Evolutionary conservation across 1,140 invertebrate genomes (phyloP), one percentile per base, ranked within the genome.

Genomic region (Melitaea cinxia): DNA sequence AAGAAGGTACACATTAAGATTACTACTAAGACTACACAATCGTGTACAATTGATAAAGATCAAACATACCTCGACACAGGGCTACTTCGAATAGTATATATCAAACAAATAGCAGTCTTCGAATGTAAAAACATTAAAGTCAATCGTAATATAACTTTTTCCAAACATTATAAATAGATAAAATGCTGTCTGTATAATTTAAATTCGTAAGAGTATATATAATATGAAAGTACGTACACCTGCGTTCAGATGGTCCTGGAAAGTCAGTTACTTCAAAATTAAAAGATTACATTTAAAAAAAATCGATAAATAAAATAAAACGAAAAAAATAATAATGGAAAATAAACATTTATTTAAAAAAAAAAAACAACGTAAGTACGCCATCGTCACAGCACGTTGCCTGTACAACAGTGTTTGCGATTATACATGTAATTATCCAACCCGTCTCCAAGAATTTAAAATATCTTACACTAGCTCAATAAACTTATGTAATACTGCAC

Each of bases 291-390:
- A 64, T 42, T 39, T 26, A 26, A 9, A 30, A 24, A 23, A 59
- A 53, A 53, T 39, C 21, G 21, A 50, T 19, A 47, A 53, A 33
- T 24, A 39, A 60, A 52, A 24, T 23, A 19, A 58, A 73, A 70
- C 64, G 47, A 67, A 70, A 67, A 50, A 24, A 64, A 49, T n/a
- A n/a, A n/a, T n/a, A 56, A 65, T 24, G 14, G 53, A 50, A 63
- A 66, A 70, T 65, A 69, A 65, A 68, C 42, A 55, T 75, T 75
- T 73, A 75, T 75, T 75, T 66, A 54, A 42, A 63, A 64, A 63
- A 37, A 50, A 63, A 64, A 63, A 37, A 52, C 68, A 68, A 67
- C 57, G 57, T 70, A 75, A 70, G 68, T 72, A 75, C 72, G 57
- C 64, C 56, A 21, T 47, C 37, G 33, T 56, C 10, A 7, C 14